Evolutionary conservation across 2,797 vertebrate species (phyloP).

Genomic region (Staurois parvus): DNA sequence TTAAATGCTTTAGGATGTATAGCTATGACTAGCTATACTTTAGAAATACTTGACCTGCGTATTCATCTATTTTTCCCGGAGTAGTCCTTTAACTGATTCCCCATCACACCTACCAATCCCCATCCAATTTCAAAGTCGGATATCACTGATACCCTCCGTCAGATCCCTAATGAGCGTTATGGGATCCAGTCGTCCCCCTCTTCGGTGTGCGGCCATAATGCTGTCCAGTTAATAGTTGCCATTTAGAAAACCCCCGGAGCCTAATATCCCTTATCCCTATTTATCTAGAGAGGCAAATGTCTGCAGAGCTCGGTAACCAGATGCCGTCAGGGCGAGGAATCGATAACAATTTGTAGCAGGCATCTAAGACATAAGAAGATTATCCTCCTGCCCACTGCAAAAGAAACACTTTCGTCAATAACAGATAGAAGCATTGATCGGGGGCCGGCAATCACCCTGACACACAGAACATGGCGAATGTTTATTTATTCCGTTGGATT

Average conservation of each 20-base stretch:
- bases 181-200: neutral
- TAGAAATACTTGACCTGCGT: too few relatives aligned
- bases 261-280: slow-evolving; percentile 14
- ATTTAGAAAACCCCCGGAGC: slow-evolving; percentile 24
- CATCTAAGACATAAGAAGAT: neutral
- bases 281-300: neutral
- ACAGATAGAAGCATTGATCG: slow-evolving; percentile 47
- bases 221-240: neutral
- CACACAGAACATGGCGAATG: neutral
- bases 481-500: neutral
- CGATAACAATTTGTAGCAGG: slow-evolving; percentile 44
- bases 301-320: neutral
- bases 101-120: neutral
- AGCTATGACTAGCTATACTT: too few relatives aligned
- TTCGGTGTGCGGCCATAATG: neutral
- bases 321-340: neutral
- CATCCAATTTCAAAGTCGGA: neutral
- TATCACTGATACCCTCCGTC: neutral
- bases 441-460: slow-evolving; percentile 1
- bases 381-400: slow-evolving; percentile 7
- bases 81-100: too few relatives aligned
- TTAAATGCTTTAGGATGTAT: too few relatives aligned
- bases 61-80: too few relatives aligned
- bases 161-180: neutral
- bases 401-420: slow-evolving; percentile 23